These are phyloP conservation scores for Drosophila sp. DNA, from an alignment of 1,140 invertebrate species.

Conservation along the genomic window DNA sequence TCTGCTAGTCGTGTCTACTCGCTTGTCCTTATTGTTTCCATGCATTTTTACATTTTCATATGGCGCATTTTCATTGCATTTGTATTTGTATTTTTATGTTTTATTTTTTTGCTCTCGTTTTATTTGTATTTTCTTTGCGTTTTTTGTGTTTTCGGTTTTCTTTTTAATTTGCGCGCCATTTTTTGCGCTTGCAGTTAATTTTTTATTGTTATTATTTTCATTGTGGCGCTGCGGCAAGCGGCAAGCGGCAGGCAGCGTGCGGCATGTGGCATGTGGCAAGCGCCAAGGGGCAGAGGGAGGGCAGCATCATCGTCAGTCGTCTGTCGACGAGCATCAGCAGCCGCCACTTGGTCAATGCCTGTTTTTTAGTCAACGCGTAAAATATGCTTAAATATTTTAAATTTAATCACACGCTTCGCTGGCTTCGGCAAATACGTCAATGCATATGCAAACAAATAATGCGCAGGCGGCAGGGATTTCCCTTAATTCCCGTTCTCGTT, in stretches of 20 bases:
- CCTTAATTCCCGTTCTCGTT: too few species aligned
- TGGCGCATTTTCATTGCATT: constrained; percentile 44
- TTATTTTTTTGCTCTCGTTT: constrained; percentile 35
- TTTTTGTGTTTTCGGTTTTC: constrained; percentile 50
- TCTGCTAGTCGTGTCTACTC: background rate
- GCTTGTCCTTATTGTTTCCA: background rate
- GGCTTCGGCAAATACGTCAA: constrained; percentile 77
- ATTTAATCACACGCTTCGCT: constrained; percentile 81
- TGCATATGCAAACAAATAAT: constrained; percentile 81
- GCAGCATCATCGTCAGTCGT: constrained; percentile 6
- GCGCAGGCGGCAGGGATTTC: background rate
- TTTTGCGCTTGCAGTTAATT: constrained; percentile 74
- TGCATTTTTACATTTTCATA: constrained; percentile 73
- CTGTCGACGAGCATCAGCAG: constrained; percentile 1
- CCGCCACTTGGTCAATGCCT: constrained; percentile 61
- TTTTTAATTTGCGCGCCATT: constrained; percentile 76
- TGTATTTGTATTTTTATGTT: constrained; percentile 17
- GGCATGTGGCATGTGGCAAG: background rate
- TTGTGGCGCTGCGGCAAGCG: constrained; percentile 25
- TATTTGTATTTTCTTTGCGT: constrained; percentile 15
- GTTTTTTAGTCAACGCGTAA: constrained; percentile 77
- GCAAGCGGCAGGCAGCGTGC: too few species aligned
- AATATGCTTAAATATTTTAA: constrained; percentile 83
- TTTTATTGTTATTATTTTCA: constrained; percentile 80
- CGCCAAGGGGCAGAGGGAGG: background rate